Base-by-base conservation (phyloP, 2,888 invertebrate genomes). In the Slavum lentiscoides region DNA sequence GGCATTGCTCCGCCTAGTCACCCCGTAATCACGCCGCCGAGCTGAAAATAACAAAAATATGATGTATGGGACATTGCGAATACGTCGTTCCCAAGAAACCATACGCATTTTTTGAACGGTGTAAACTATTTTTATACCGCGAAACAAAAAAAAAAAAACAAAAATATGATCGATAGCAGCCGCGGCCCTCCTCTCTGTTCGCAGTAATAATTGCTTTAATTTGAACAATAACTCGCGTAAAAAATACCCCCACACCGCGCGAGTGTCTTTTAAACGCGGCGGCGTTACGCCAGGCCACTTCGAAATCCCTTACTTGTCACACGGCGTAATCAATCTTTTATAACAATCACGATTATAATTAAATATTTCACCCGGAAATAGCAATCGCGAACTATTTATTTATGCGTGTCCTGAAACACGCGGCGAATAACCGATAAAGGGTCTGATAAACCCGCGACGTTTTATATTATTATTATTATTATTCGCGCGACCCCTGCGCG, bases 231-330 rank as follows among this genome's bases (percentile, higher is more conserved):
- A 23, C 5, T 55, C 55, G 23, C 9, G 19, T 9, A 55, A 39
- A 39, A 55, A 30, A 30, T 30, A 66, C 37, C 39, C 64, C 64
- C 21, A 4, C 19, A 30, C 37, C 11, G 39, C 37, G 74, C 4
- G 30, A 30, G 30, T 30, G 2, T 55, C 30, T 67, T 39, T 19
- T 17, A 55, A 49, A 49, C 15, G 15, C 49, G 3, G 30, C 30
- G 30, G 1, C 13, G 49, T 49, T 11, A 15, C 7, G 11, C 49
- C 13, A 15, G 4, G 30, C 37, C 23, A 66, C 74, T 55, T 74
- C 55, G n/a, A 74, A 74, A 74, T 66, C 66, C 74, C 74, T 74
- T 23, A 23, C 74, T 58, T 66, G 74, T 74, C 74, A 74, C 74
- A 58, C 39, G 8, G 23, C 3, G 39, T 21, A 58, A 74, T 74